A percentile compares a stretch with the other conserved stretches of the same genome.
phyloP scores from a whole-genome alignment of 2,113 vertebrate species.

The Probosciger aterrimus region DNA sequence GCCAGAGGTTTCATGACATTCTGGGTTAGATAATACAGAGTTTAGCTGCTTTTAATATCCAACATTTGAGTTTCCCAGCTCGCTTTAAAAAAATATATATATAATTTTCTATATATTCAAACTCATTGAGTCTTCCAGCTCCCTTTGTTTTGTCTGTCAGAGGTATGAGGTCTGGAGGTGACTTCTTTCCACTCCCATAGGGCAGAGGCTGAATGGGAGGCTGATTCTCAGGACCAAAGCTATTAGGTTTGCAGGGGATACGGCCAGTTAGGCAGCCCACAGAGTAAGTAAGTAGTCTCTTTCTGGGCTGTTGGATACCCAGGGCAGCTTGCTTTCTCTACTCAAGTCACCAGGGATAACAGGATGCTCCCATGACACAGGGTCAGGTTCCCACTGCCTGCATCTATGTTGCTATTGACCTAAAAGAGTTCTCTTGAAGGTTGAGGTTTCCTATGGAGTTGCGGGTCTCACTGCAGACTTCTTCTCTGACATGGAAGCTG shows the following conservation, averaged over 20 bases:
- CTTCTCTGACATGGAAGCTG: neutral
- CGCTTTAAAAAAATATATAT: neutral
- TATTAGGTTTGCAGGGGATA: neutral
- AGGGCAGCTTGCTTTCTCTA: neutral
- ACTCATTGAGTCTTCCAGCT: neutral
- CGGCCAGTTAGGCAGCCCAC: neutral
- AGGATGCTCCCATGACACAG: conserved; percentile 36
- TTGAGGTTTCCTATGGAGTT: neutral
- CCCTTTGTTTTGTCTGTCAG: neutral
- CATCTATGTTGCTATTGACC: neutral
- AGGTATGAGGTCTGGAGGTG: neutral
- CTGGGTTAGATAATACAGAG: neutral
- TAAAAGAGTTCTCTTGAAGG: neutral
- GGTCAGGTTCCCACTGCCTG: conserved; percentile 15
- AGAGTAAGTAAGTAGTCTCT: neutral
- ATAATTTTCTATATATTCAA: neutral
- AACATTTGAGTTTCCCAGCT: neutral
- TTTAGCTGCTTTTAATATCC: neutral
- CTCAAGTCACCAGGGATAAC: neutral
- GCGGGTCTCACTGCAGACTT: neutral
- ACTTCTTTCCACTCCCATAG: neutral
- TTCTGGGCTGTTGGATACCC: neutral
- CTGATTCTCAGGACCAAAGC: neutral
- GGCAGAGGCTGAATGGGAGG: neutral
- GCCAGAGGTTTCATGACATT: neutral